Conservation (phyloP, 2,797 vertebrate species). For the Phyllotis vaccarum region DNA sequence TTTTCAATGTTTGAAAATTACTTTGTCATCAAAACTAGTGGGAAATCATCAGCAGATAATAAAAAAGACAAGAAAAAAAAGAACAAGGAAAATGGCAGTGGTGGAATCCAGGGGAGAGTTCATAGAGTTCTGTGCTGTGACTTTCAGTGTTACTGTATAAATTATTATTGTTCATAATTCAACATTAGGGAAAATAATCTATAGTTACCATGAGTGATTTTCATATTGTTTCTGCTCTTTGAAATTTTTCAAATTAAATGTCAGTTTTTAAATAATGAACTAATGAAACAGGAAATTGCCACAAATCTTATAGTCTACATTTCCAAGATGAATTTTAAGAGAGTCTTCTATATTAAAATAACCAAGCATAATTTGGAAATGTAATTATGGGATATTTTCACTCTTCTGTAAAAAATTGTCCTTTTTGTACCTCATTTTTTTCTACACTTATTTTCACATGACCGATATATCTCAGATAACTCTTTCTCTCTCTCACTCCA, state of each 20-base stretch:
- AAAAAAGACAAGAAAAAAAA: not conserved
- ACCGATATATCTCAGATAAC: not conserved
- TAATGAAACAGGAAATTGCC: constrained; percentile 54
- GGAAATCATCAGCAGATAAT: not conserved
- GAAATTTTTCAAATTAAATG: constrained; percentile 49
- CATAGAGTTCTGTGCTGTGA: not conserved
- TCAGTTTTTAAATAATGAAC: constrained; percentile 48
- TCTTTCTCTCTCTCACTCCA: not conserved
- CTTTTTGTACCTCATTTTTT: constrained; percentile 26
- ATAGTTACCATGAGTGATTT: constrained; percentile 15
- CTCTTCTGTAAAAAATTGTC: constrained; percentile 21
- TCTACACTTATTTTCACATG: not conserved
- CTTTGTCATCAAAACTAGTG: not conserved
- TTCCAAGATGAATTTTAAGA: constrained; percentile 37
- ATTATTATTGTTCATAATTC: not conserved
- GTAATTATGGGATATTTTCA: constrained; percentile 19
- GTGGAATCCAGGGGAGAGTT: not conserved
- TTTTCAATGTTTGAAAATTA: constrained; percentile 54
- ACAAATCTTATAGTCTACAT: constrained; percentile 23
- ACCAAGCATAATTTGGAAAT: not conserved
- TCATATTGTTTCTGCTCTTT: not conserved
- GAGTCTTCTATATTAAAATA: constrained; percentile 42
- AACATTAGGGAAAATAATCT: constrained; percentile 42
- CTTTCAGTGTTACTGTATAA: constrained; percentile 2
- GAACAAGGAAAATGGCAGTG: not conserved